These are phyloP conservation scores for Pardalotus punctatus DNA, from an alignment of 2,113 vertebrate genomes.

Conservation along the genomic window DNA sequence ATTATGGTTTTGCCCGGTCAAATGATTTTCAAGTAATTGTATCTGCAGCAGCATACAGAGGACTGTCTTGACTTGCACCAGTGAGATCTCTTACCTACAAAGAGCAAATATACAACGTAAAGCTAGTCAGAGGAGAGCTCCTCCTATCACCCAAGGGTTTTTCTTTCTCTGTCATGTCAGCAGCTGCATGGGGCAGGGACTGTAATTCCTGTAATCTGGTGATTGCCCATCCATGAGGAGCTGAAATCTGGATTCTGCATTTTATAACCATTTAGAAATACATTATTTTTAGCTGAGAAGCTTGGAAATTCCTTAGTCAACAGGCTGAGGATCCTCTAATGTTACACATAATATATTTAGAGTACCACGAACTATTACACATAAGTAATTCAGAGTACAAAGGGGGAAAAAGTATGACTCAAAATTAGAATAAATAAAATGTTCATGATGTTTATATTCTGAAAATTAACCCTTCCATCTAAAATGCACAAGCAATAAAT, in stretches of 20 bases:
- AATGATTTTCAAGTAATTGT: background rate
- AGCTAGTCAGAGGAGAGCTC: background rate
- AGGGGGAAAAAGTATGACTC: background rate
- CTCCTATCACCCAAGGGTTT: background rate
- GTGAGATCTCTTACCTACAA: background rate
- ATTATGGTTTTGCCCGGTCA: background rate
- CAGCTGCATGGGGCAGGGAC: background rate
- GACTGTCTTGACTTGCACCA: background rate
- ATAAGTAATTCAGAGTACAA: background rate
- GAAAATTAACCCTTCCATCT: background rate
- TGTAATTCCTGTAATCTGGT: background rate
- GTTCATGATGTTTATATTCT: background rate
- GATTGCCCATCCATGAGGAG: background rate
- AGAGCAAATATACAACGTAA: background rate
- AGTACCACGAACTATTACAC: background rate
- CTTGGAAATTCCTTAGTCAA: background rate
- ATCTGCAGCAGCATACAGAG: background rate
- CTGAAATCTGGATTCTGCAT: background rate
- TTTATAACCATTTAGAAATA: background rate
- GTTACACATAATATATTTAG: background rate
- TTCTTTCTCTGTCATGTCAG: background rate
- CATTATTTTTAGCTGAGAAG: background rate
- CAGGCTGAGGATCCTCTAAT: background rate
- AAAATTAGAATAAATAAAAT: background rate
- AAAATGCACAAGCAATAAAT: background rate